phyloP scores from a whole-genome alignment of 2,797 vertebrate genomes.

The Notolabrus celidotus region DNA sequence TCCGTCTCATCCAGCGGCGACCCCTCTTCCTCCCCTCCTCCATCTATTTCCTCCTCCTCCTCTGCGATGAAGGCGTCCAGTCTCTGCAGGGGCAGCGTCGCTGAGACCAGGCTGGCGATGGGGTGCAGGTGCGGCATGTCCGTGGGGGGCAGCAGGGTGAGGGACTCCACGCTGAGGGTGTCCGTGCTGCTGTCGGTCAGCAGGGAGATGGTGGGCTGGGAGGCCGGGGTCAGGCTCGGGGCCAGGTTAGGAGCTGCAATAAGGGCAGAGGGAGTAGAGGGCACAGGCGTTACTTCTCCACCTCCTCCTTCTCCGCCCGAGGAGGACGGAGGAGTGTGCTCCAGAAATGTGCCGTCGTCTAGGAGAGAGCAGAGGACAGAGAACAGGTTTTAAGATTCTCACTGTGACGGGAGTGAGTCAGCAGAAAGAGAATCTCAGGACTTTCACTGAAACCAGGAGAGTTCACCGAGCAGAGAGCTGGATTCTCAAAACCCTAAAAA shows the following conservation, averaged over 20 bases:
- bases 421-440: too few species aligned
- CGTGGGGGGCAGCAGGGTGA: conserved; percentile 92
- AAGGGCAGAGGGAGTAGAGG: conserved; percentile 59
- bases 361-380: conserved; percentile 26
- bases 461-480: too few species aligned
- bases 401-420: too few species aligned
- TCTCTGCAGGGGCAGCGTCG: conserved; percentile 38
- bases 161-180: conserved; percentile 90
- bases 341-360: conserved; percentile 84
- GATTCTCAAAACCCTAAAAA: too few species aligned
- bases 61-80: conserved; percentile 55
- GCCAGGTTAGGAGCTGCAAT: conserved; percentile 83
- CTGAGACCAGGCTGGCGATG: conserved; percentile 75
- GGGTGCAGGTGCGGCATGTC: conserved; percentile 89
- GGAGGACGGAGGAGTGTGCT: conserved; percentile 79
- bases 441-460: too few species aligned
- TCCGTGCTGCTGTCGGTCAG: conserved; percentile 88
- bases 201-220: conserved; percentile 95
- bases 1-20: conserved; percentile 51
- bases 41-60: conserved; percentile 60
- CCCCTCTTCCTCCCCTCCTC: conserved; percentile 48
- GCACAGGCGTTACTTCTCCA: conserved; percentile 53
- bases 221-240: conserved; percentile 95
- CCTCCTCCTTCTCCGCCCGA: conserved; percentile 69
- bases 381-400: neutral